These are phyloP conservation scores for Sinella curviseta DNA, from an alignment of 1,140 invertebrate species.

Conservation along the genomic window DNA sequence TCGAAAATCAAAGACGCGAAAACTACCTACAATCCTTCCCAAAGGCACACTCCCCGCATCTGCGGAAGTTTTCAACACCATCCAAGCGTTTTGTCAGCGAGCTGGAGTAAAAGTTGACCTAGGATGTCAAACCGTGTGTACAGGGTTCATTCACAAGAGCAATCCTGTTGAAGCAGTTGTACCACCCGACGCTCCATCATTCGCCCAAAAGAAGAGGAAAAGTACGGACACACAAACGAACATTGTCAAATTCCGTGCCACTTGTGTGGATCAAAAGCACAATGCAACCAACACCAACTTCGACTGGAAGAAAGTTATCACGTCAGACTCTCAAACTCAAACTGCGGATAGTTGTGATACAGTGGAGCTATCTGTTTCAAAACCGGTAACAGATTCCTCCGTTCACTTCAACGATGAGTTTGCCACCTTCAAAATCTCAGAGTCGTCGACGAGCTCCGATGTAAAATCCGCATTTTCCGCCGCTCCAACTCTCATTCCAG, in stretches of 20 bases:
- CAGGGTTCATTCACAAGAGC: neutral
- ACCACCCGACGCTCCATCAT: neutral
- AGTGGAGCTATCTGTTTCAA: neutral
- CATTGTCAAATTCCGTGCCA: constrained; percentile 11
- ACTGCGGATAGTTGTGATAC: neutral
- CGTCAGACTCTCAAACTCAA: constrained; percentile 2
- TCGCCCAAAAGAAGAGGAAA: constrained; percentile 1
- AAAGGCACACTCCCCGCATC: neutral
- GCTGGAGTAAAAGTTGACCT: neutral
- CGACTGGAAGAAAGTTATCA: constrained; percentile 13
- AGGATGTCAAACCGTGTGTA: constrained; percentile 5
- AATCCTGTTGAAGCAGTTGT: neutral
- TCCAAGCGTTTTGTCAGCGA: neutral
- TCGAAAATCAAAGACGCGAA: neutral
- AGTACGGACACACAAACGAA: constrained; percentile 13
- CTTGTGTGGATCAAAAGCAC: neutral
- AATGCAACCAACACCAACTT: neutral
- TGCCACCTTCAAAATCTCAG: constrained; percentile 1
- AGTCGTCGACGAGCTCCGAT: too few species aligned
- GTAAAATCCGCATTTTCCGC: too few species aligned
- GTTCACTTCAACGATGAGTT: neutral
- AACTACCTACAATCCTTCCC: neutral
- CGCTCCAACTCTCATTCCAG: too few species aligned
- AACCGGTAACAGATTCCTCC: neutral
- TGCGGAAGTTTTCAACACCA: neutral